Conservation (phyloP, 2,888 invertebrate species). For the Amphimallon solstitiale region DNA sequence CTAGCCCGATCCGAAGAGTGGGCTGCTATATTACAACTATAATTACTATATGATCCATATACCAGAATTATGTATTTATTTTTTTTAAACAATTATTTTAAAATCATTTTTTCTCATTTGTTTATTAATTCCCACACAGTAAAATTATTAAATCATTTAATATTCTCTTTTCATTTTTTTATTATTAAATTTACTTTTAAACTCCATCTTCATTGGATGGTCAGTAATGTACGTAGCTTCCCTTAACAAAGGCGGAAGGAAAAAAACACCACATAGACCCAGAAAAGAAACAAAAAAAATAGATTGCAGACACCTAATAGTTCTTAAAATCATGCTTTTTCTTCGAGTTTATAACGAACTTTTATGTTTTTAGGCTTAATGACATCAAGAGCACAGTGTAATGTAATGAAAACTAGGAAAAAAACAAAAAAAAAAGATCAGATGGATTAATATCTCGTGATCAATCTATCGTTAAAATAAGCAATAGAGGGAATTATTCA, state of each 20-base stretch:
- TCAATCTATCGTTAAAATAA: conserved; percentile 26
- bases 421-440: conserved; percentile 44
- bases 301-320: conserved; percentile 34
- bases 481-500: conserved; percentile 32
- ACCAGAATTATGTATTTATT: conserved; percentile 50
- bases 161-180: conserved; percentile 26
- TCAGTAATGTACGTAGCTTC: conserved; percentile 38
- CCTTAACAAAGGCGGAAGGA: background rate
- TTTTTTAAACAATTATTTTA: conserved; percentile 34
- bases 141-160: conserved; percentile 53
- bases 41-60: conserved; percentile 58
- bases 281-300: conserved; percentile 36
- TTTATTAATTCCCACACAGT: conserved; percentile 56
- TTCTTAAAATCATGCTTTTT: conserved; percentile 11
- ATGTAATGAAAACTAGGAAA: conserved; percentile 26
- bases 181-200: conserved; percentile 37
- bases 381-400: conserved; percentile 45
- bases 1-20: conserved; percentile 62
- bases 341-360: conserved; percentile 32
- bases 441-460: conserved; percentile 28
- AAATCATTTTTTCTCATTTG: conserved; percentile 44
- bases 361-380: conserved; percentile 45
- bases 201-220: conserved; percentile 10
- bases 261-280: conserved; percentile 49
- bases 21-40: conserved; percentile 51